Conservation (phyloP, 1,140 invertebrate species). For the Drosophila aff. region DNA sequence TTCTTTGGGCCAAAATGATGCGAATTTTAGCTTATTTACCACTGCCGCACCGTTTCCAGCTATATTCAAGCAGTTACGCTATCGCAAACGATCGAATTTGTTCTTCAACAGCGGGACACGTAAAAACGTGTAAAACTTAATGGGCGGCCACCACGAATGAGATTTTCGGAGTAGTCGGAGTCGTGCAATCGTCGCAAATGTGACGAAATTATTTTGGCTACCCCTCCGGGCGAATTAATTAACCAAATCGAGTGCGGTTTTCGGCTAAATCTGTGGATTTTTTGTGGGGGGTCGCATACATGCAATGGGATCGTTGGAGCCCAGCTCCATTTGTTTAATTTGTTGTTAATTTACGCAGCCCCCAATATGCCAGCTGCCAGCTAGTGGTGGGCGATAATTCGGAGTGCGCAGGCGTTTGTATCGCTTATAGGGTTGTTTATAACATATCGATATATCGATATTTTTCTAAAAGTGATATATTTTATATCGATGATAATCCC, state of each 20-base stretch:
- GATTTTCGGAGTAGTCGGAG: slow-evolving; percentile 77
- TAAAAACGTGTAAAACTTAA: slow-evolving; percentile 84
- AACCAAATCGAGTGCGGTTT: slow-evolving; percentile 58
- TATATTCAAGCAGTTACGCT: slow-evolving; percentile 67
- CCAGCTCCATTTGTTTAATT: slow-evolving; percentile 42
- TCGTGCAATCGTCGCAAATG: slow-evolving; percentile 56
- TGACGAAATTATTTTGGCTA: slow-evolving; percentile 73
- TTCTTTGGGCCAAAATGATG: slow-evolving; percentile 47
- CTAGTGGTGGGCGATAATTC: slow-evolving; percentile 23
- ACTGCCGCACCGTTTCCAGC: slow-evolving; percentile 64
- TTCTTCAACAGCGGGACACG: slow-evolving; percentile 84
- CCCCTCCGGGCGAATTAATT: slow-evolving; percentile 45
- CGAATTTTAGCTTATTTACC: slow-evolving; percentile 53
- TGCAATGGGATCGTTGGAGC: slow-evolving; percentile 42
- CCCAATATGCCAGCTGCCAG: slow-evolving; percentile 23
- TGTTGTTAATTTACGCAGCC: slow-evolving; percentile 40
- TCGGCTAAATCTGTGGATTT: slow-evolving; percentile 53
- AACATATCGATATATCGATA: too few species aligned
- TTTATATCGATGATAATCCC: too few species aligned
- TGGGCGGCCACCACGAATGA: slow-evolving; percentile 80
- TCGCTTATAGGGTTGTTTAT: neutral
- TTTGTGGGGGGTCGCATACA: slow-evolving; percentile 51
- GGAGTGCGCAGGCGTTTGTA: slow-evolving; percentile 12
- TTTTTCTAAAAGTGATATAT: too few species aligned
- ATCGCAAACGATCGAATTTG: slow-evolving; percentile 71